Base-by-base conservation (phyloP, 2,888 invertebrate species). In the Gymnoscelis rufifasciata region DNA sequence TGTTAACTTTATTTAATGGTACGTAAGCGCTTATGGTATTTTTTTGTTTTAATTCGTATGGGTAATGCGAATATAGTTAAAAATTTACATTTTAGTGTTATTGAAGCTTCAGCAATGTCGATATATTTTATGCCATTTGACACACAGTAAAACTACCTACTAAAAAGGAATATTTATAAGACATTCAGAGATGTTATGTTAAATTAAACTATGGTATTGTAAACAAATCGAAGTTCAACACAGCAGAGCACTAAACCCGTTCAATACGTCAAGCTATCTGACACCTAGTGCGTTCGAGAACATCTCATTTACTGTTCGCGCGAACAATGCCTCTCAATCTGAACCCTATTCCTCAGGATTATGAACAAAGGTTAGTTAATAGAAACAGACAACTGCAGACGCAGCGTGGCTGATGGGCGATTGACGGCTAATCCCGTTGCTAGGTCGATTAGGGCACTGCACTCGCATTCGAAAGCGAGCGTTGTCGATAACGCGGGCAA, bases 341-440 rank as follows among this genome's bases (percentile, higher is more conserved):
- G 49, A 62, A 69, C 73, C 63, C 62, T 77, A 62, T 52, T 43
- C 46, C 59, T 43, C 46, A 24, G 64, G 29, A 49, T 57, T 74
- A 73, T 55, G 66, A 61, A 55, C 60, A 59, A 60, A 63, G 57
- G 57, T 63, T 57, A 64, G 60, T 53, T 65, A 63, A 61, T 61
- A 52, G 54, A 50, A 31, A 54, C 58, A 62, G 62, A 67, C 62
- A 67, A 59, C 62, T 48, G 68, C 61, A 64, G 61, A 66, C 62
- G 65, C 68, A 66, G 71, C 64, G 62, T 72, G 57, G 76, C 76
- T 76, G 79, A 80, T 78, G 69, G 49, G 62, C 78, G 81, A 80
- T 79, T 80, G 81, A 82, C 79, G 75, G 71, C 57, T 67, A 63
- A 60, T 69, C 71, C 82, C 81, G 81, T 80, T 82, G 80, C 56